phyloP scores from a whole-genome alignment of 1,140 invertebrate species.

The Panagrolaimus sp. region DNA sequence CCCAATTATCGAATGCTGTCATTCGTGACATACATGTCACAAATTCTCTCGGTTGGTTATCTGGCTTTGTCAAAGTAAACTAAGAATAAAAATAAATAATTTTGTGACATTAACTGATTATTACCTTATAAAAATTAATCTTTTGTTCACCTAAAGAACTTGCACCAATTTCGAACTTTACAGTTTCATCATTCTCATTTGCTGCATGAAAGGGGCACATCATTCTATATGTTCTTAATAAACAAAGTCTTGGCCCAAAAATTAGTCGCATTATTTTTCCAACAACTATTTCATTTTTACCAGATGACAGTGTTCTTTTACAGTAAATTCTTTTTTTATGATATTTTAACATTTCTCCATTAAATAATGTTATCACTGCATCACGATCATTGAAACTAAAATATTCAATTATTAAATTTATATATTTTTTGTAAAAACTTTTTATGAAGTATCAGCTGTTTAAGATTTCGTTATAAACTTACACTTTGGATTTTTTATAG shows the following conservation, averaged over 20 bases:
- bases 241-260: conserved; percentile 1
- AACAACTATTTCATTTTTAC: neutral
- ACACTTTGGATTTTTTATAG: neutral
- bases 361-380: conserved; percentile 5
- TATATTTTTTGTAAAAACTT: neutral
- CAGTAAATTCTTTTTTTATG: neutral
- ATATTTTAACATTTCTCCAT: conserved; percentile 3
- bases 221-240: neutral
- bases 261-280: neutral
- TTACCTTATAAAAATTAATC: neutral
- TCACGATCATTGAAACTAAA: conserved; percentile 6
- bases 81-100: neutral
- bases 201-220: neutral
- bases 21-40: conserved; percentile 3
- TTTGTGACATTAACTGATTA: neutral
- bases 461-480: neutral
- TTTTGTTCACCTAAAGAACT: neutral
- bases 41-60: neutral
- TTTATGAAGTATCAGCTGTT: too few species aligned
- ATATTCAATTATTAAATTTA: neutral
- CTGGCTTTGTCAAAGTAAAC: neutral
- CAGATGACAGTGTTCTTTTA: neutral
- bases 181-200: neutral
- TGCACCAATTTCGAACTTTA: neutral
- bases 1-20: conserved; percentile 1